phyloP scores from a whole-genome alignment of 2,797 vertebrate genomes.

The Aselliscus stoliczkanus region DNA sequence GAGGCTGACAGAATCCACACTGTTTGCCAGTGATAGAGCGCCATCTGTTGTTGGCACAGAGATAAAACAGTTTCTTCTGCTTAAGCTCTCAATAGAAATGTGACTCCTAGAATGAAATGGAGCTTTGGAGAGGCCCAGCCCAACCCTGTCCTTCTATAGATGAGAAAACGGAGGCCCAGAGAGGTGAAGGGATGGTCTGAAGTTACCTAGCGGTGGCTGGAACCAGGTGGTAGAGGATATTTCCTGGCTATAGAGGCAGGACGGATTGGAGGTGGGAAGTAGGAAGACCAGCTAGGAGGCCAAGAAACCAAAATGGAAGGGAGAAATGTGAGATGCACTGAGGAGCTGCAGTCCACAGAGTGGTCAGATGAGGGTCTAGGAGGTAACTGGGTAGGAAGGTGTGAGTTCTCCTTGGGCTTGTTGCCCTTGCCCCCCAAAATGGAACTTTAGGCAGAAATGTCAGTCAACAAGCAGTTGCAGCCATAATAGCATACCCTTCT shows the following conservation, averaged over 20 bases:
- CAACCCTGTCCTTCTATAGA: neutral
- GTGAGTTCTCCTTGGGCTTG: neutral
- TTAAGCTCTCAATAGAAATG: neutral
- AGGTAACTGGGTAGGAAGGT: neutral
- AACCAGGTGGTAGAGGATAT: neutral
- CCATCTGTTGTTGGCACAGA: slow-evolving; percentile 37
- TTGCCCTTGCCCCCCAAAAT: neutral
- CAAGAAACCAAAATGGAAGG: neutral
- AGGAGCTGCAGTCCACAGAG: neutral
- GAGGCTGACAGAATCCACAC: neutral
- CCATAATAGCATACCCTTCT: neutral
- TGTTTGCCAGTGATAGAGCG: neutral
- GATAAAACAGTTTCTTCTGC: neutral
- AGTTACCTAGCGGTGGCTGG: neutral
- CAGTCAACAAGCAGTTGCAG: neutral
- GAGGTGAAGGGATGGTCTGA: neutral
- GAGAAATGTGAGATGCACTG: neutral
- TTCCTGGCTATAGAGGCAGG: neutral
- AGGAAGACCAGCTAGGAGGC: neutral
- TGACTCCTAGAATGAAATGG: neutral
- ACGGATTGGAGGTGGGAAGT: neutral
- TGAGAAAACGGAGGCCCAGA: neutral
- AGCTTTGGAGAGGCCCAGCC: neutral
- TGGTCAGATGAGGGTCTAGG: neutral
- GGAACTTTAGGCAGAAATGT: neutral